Percentiles rank a stretch among this genome's conserved stretches.
Evolutionary conservation across 1,140 invertebrate genomes (phyloP).

Genomic region (Aphidius ervi): DNA sequence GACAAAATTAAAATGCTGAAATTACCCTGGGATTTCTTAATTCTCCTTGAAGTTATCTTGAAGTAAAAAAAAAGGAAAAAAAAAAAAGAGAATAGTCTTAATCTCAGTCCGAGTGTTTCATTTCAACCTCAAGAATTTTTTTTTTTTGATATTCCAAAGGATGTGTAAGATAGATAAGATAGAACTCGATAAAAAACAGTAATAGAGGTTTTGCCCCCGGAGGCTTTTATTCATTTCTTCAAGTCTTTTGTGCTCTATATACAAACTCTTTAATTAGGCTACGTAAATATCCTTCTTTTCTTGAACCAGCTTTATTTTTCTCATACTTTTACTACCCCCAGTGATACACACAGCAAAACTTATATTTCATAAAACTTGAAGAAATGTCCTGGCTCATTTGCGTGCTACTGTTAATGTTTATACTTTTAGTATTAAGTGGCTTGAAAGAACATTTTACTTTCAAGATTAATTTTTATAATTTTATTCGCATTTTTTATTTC

Average conservation of each 20-base stretch:
- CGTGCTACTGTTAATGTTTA: conserved; percentile 11
- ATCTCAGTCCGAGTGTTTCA: no score
- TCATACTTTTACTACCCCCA: background rate
- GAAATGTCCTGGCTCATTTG: conserved; percentile 9
- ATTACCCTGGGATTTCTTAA: conserved; percentile 17
- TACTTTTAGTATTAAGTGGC: background rate
- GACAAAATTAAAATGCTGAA: conserved; percentile 13
- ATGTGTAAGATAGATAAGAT: background rate
- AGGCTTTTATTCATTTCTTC: conserved; percentile 10
- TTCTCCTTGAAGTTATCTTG: conserved; percentile 9
- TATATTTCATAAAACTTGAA: conserved; percentile 12
- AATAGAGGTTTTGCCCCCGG: conserved; percentile 5
- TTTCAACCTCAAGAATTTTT: no score
- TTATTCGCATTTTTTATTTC: background rate
- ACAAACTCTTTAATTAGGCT: conserved; percentile 21
- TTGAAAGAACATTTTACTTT: no score
- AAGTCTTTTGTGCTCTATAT: conserved; percentile 10
- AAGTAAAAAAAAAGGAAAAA: background rate
- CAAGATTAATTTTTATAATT: no score
- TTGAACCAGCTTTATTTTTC: no score
- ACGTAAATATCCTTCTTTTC: conserved; percentile 13
- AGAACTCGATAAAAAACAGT: background rate
- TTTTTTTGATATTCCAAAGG: conserved; percentile 10
- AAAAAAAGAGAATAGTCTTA: no score
- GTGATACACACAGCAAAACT: background rate